These are phyloP conservation scores for Atta colombica DNA, from an alignment of 1,140 invertebrate genomes.

Conservation along the genomic window DNA sequence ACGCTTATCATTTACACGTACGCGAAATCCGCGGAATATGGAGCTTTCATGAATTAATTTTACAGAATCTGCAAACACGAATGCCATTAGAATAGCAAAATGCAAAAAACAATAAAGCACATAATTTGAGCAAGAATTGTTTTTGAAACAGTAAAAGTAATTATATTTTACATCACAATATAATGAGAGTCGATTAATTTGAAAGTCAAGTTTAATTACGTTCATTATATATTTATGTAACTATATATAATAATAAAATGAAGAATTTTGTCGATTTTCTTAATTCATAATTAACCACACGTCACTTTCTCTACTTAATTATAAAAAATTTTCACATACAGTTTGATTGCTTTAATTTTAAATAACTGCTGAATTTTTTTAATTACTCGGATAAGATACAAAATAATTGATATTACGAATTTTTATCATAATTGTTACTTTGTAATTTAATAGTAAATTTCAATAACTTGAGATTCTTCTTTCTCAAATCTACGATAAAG, in stretches of 20 bases:
- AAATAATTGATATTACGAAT: not conserved
- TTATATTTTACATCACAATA: not conserved
- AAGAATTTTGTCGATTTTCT: not conserved
- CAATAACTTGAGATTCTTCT: not conserved
- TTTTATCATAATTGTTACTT: not conserved
- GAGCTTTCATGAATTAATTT: slow-evolving; percentile 8
- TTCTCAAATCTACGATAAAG: not conserved
- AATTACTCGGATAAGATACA: not conserved
- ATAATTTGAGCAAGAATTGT: not conserved
- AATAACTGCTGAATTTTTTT: not conserved
- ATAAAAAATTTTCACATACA: not conserved
- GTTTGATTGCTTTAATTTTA: not conserved
- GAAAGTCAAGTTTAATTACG: not conserved
- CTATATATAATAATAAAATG: not conserved
- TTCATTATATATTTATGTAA: not conserved
- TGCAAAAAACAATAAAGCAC: not conserved
- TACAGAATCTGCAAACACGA: not conserved
- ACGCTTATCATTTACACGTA: not conserved
- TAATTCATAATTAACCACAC: not conserved
- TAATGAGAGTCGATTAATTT: not conserved
- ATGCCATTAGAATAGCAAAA: not conserved
- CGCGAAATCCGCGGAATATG: not conserved
- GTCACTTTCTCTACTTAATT: not conserved
- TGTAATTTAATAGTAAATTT: slow-evolving; percentile 8
- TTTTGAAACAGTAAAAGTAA: not conserved